phyloP scores from a whole-genome alignment of 2,797 vertebrate genomes.

The Notoglanidium macrostoma region DNA sequence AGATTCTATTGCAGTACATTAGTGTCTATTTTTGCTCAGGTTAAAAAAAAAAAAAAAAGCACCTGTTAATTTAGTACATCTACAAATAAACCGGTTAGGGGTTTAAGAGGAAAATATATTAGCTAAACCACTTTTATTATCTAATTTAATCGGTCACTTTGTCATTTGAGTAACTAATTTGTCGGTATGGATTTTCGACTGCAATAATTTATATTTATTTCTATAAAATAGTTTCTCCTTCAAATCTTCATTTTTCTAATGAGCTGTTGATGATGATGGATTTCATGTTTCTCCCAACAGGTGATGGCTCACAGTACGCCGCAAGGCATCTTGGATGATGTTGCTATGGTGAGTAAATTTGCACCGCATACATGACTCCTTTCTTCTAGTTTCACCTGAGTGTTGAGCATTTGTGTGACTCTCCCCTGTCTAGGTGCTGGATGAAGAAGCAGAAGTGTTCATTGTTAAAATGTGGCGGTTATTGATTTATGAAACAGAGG shows the following conservation, averaged over 20 bases:
- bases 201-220: background rate
- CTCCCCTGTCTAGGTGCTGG: conserved; percentile 82
- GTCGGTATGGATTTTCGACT: background rate
- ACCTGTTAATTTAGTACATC: background rate
- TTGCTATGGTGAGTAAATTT: conserved; percentile 90
- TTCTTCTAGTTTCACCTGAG: background rate
- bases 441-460: conserved; percentile 99
- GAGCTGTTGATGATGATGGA: background rate
- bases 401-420: background rate
- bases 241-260: background rate
- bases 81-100: background rate
- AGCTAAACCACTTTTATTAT: too few relatives aligned
- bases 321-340: conserved; percentile 96
- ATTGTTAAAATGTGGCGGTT: conserved; percentile 99
- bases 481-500: conserved; percentile 99
- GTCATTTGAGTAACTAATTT: background rate
- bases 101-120: background rate
- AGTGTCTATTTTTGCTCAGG: background rate
- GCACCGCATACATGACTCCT: background rate
- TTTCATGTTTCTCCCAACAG: conserved; percentile 67
- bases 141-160: background rate
- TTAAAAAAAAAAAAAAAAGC: background rate
- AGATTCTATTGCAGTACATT: background rate
- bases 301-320: conserved; percentile 98
- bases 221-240: background rate